Conservation (phyloP, 2,113 vertebrate species). For the Nesoenas mayeri region DNA sequence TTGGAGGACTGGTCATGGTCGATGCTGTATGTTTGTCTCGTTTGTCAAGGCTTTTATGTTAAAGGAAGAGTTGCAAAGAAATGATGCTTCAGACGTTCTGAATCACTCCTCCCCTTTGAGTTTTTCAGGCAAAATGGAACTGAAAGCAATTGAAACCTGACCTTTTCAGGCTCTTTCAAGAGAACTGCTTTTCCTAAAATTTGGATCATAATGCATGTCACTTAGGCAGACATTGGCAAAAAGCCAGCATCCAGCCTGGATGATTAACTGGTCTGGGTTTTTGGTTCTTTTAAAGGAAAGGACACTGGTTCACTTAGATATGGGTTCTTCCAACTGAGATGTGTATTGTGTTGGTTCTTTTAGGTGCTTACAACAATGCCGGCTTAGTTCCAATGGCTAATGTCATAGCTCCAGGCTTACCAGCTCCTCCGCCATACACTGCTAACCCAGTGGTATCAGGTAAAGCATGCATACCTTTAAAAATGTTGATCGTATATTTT, state of each 20-base stretch:
- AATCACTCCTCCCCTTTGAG: not conserved
- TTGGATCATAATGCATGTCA: not conserved
- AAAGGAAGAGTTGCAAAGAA: not conserved
- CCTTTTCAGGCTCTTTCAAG: not conserved
- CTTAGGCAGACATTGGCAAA: not conserved
- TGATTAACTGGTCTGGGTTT: not conserved
- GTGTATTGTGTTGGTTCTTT: slow-evolving; percentile 46
- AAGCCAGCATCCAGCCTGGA: not conserved
- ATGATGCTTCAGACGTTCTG: not conserved
- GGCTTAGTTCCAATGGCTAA: slow-evolving; percentile 91
- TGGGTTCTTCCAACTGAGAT: not conserved
- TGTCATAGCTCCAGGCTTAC: slow-evolving; percentile 87
- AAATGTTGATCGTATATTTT: not conserved
- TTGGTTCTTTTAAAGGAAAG: not conserved
- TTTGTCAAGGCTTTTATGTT: not conserved
- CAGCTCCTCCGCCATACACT: slow-evolving; percentile 87
- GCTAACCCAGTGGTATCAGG: slow-evolving; percentile 86
- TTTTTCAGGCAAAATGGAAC: not conserved
- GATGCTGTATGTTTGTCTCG: not conserved
- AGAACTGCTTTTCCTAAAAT: not conserved
- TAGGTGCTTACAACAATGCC: slow-evolving; percentile 97
- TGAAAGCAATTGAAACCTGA: not conserved
- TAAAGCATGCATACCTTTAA: slow-evolving; percentile 68
- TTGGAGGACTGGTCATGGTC: not conserved
- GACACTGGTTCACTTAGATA: not conserved